Evolutionary conservation across 2,888 invertebrate genomes (phyloP).

Genomic region (Caenorhabditis uteleia): DNA sequence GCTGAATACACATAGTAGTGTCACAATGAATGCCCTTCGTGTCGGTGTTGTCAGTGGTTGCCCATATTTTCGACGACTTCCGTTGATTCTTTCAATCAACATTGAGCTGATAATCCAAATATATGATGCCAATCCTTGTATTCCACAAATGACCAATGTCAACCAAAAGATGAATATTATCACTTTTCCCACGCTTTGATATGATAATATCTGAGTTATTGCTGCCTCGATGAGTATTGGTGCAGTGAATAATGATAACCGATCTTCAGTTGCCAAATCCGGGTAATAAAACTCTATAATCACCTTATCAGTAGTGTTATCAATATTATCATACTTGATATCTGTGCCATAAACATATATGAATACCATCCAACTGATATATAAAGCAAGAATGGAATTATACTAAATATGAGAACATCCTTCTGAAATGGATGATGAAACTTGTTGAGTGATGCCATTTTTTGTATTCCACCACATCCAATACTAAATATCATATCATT

Average conservation of each 20-base stretch:
- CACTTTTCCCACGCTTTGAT: neutral
- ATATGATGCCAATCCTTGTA: conserved; percentile 25
- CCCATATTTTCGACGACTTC: conserved; percentile 24
- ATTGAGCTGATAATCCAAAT: conserved; percentile 36
- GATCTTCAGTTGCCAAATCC: conserved; percentile 1
- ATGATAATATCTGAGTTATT: conserved; percentile 10
- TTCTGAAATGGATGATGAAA: conserved; percentile 22
- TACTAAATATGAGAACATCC: conserved; percentile 13
- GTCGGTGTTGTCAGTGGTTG: conserved; percentile 27
- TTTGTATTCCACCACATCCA: conserved; percentile 37
- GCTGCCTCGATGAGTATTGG: conserved; percentile 16
- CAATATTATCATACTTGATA: neutral
- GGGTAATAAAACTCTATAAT: conserved; percentile 5
- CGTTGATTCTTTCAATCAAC: conserved; percentile 31
- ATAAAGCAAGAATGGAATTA: neutral
- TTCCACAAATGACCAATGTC: conserved; percentile 10
- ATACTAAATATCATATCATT: conserved; percentile 20
- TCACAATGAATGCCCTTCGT: conserved; percentile 19
- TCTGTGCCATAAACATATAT: neutral
- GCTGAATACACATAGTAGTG: conserved; percentile 7
- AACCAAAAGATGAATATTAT: conserved; percentile 21
- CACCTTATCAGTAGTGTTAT: neutral
- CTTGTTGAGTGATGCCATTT: conserved; percentile 31
- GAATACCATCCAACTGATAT: neutral
- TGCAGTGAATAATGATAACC: conserved; percentile 10